Evolutionary conservation across 2,888 invertebrate species (phyloP).

Genomic region (Lycia hirtaria): DNA sequence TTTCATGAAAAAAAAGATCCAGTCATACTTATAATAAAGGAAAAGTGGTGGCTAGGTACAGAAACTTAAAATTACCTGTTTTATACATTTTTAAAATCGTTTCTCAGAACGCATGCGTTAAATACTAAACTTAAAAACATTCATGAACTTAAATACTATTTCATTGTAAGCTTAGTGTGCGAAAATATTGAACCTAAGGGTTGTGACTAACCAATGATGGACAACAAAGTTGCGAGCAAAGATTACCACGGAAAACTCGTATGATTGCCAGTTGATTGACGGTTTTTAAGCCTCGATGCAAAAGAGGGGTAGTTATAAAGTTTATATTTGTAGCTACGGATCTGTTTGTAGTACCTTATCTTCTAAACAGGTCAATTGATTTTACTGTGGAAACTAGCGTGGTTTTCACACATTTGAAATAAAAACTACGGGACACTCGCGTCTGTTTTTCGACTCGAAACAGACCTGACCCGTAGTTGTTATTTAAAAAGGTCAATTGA

Average conservation of each 20-base stretch:
- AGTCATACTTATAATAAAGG: slow-evolving; percentile 33
- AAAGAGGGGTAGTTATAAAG: no score
- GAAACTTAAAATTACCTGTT: neutral
- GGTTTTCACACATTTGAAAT: no score
- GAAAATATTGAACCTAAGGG: neutral
- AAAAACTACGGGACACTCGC: no score
- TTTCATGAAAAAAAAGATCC: slow-evolving; percentile 55
- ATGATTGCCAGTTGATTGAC: neutral
- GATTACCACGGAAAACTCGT: neutral
- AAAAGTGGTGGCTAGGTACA: slow-evolving; percentile 5
- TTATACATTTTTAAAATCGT: neutral
- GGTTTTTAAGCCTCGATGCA: no score
- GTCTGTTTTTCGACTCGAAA: no score
- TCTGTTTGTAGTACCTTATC: no score
- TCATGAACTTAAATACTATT: neutral
- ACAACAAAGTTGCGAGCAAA: neutral
- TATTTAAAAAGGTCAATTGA: no score
- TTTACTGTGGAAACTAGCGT: no score
- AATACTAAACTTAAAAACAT: no score
- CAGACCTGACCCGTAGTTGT: no score
- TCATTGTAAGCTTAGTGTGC: neutral
- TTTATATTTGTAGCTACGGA: no score
- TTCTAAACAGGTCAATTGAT: no score
- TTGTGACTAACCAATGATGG: neutral
- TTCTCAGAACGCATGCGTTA: neutral